These are phyloP conservation scores for Thereva nobilitata DNA, from an alignment of 2,888 invertebrate species.

Conservation along the genomic window DNA sequence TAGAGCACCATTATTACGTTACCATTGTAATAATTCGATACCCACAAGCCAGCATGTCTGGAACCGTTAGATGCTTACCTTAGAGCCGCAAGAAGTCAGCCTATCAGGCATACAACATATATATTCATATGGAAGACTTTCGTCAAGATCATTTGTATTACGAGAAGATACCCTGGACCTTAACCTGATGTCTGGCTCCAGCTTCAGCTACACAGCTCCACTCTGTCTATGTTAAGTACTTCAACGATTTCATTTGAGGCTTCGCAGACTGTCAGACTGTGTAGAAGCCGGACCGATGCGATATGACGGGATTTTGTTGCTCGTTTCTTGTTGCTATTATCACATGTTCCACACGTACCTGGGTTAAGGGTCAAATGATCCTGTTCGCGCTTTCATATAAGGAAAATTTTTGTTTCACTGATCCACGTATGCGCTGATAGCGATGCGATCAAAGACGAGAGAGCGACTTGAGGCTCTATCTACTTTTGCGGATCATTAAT, in stretches of 20 bases:
- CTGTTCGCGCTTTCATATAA: constrained; percentile 38
- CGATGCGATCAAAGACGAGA: background rate
- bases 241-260: background rate
- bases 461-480: constrained; percentile 9
- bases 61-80: constrained; percentile 22
- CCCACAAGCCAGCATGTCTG: constrained; percentile 15
- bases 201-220: too few species aligned
- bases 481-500: constrained; percentile 5
- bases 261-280: too few species aligned
- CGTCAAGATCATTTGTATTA: constrained; percentile 16
- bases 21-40: constrained; percentile 27
- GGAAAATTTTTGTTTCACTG: constrained; percentile 3
- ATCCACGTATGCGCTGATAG: constrained; percentile 16
- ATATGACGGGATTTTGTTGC: background rate
- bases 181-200: background rate
- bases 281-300: background rate
- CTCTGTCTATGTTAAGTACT: constrained; percentile 5
- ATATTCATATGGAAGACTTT: constrained; percentile 12
- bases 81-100: too few species aligned
- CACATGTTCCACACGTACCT: constrained; percentile 38
- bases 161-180: constrained; percentile 2
- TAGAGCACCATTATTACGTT: constrained; percentile 20
- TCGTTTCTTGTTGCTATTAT: constrained; percentile 34
- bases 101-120: background rate
- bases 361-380: constrained; percentile 40